Evolutionary conservation across 2,113 vertebrate genomes (phyloP), one percentile per base, ranked within the genome.

Genomic region (Otis tarda): DNA sequence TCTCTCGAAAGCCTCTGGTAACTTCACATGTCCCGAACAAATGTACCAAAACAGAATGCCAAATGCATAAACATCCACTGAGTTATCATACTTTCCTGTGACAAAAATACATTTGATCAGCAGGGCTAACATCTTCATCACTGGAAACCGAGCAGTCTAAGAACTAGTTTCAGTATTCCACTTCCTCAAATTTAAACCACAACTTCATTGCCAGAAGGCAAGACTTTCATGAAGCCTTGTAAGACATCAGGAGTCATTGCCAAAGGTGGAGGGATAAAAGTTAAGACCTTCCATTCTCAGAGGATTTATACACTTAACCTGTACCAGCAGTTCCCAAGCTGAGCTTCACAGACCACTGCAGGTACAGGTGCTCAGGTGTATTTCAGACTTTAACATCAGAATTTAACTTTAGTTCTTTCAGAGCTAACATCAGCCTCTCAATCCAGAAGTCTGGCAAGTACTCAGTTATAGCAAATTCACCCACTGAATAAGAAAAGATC

Each of bases 31-130:
- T 61, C 99, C 99, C 1, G 99, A 99, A 96, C 99, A 99, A 55
- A 99, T 98, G 95, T 99, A 99, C 99, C 99, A 99, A 98, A 99
- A 99, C n/a, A 99, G 98, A 95, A 99, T 99, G 80, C 99, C 99
- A 50, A 99, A 99, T 6, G 99, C 99, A 2, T 99, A 99, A 78
- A 99, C 99, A 30, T 99, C 99, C 57, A 99, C 99, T 0, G 99
- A 99, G 93, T 99, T 99, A 95, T 99, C 99, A 0, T 99, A 99
- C 90, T 99, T 99, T 74, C 99, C 99, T 99, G 96, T 16, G 33
- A 52, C n/a, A 49, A 55, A 63, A 79, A 28, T 1, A 85, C 53
- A 70, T 2, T 24, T 41, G 28, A 80, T 95, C 39, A 96, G 53
- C 78, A 75, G 52, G 30, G 39, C 22, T 50, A n/a, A 0, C 65